These are phyloP conservation scores for Tauraco hartlaubi DNA, from an alignment of 2,797 vertebrate genomes.

Conservation along the genomic window DNA sequence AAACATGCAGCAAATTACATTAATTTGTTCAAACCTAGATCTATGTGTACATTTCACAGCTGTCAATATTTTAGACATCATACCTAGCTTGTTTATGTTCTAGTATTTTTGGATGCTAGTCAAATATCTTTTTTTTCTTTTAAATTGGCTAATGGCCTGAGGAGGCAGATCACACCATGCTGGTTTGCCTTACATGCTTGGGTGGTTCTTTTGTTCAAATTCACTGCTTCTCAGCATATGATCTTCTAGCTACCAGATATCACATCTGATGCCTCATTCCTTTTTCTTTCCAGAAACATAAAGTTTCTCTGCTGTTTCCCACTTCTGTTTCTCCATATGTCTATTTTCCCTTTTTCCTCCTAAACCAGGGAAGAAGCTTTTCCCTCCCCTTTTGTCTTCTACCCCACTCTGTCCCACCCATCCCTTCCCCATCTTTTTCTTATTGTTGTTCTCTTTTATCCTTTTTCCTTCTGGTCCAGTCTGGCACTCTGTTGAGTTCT, in stretches of 20 bases:
- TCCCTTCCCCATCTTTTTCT: background rate
- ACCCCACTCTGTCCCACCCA: background rate
- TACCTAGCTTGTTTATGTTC: background rate
- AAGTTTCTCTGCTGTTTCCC: background rate
- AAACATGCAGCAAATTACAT: background rate
- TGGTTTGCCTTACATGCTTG: background rate
- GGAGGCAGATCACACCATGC: background rate
- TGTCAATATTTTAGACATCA: background rate
- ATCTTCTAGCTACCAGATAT: background rate
- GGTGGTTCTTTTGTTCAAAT: background rate
- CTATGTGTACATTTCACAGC: background rate
- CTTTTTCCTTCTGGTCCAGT: background rate
- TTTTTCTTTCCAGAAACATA: background rate
- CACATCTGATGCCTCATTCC: background rate
- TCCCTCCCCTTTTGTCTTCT: background rate
- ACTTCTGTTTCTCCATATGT: background rate
- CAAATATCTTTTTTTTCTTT: background rate
- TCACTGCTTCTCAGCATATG: background rate
- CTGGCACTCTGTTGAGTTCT: background rate
- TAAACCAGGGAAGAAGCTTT: background rate
- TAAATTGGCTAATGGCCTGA: background rate
- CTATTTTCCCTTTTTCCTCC: rapidly evolving
- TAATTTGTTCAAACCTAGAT: background rate
- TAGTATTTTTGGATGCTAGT: background rate
- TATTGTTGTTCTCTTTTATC: background rate